Conservation (phyloP, 2,113 vertebrate species). For the Limnothrissa miodon region DNA sequence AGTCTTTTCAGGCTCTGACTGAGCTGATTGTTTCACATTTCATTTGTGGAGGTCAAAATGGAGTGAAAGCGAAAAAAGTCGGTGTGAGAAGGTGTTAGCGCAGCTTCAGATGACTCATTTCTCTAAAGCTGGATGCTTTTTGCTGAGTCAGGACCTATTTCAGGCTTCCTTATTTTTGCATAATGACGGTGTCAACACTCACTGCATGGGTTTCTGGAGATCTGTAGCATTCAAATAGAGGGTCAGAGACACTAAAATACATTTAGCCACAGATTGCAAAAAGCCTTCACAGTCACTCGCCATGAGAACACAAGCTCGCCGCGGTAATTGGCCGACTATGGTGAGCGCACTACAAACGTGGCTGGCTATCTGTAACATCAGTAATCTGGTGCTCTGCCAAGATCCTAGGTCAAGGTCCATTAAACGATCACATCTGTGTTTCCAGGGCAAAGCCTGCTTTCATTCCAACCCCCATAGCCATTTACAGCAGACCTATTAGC, state of each 20-base stretch:
- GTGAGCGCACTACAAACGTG: neutral
- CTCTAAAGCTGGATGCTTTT: conserved; percentile 17
- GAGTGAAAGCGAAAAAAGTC: conserved; percentile 20
- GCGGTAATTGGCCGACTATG: neutral
- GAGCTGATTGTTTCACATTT: conserved; percentile 40
- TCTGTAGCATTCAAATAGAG: neutral
- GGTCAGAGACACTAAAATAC: neutral
- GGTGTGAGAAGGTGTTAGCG: conserved; percentile 15
- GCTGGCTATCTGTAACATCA: conserved; percentile 1
- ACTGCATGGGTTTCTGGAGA: neutral
- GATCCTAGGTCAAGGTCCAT: conserved; percentile 17
- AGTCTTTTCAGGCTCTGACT: conserved; percentile 44
- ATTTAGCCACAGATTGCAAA: neutral
- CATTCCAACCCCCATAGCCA: conserved; percentile 10
- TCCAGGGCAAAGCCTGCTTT: conserved; percentile 17
- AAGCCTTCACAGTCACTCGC: neutral
- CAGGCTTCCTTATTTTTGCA: conserved; percentile 34
- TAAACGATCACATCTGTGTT: conserved; percentile 19
- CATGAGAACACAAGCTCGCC: neutral
- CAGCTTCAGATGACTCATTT: conserved; percentile 8
- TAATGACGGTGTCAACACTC: conserved; percentile 17
- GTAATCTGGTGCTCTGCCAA: neutral
- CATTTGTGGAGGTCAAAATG: conserved; percentile 37
- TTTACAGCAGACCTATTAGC: conserved; percentile 7
- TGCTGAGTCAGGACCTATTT: conserved; percentile 37